A percentile compares a stretch with the other conserved stretches of the same genome.
These are phyloP conservation scores for Chelmon rostratus DNA, from an alignment of 2,797 vertebrate species.

Conservation along the genomic window DNA sequence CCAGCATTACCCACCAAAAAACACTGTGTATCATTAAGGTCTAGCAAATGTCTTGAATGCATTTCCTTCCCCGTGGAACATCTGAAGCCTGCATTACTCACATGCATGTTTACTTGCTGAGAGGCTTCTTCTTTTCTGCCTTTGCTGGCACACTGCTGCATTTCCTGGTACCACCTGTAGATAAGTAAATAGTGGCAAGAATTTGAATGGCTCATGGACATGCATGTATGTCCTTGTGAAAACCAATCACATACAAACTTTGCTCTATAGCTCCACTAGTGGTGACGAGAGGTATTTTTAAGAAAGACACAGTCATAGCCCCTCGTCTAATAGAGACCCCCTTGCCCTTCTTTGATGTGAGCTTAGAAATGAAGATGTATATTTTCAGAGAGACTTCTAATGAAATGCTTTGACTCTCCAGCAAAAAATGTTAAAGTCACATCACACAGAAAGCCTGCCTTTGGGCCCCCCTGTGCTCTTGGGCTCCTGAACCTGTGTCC, in stretches of 20 bases:
- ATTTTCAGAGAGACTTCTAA: not conserved
- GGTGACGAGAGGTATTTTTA: not conserved
- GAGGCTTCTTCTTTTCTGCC: not conserved
- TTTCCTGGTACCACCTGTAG: not conserved
- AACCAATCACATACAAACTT: constrained; percentile 6
- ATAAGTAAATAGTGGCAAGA: constrained; percentile 4
- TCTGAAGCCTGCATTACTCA: constrained; percentile 29
- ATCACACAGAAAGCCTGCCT: constrained; percentile 4
- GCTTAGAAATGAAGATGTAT: constrained; percentile 18
- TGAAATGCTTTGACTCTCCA: not conserved
- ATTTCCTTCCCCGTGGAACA: constrained; percentile 14
- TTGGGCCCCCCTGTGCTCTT: not conserved
- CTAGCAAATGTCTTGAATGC: constrained; percentile 24
- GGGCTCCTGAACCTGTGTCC: not conserved
- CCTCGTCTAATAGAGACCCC: not conserved
- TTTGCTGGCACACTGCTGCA: not conserved
- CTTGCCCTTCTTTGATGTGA: constrained; percentile 20
- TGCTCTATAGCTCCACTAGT: not conserved
- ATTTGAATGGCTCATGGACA: not conserved
- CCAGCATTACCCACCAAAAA: constrained; percentile 14
- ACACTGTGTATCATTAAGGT: constrained; percentile 5
- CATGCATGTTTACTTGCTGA: not conserved
- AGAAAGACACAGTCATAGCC: not conserved
- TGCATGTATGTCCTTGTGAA: not conserved
- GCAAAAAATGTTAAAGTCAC: not conserved